Base-by-base conservation (phyloP, 2,797 vertebrate genomes). In the Sebastes taczanowskii region DNA sequence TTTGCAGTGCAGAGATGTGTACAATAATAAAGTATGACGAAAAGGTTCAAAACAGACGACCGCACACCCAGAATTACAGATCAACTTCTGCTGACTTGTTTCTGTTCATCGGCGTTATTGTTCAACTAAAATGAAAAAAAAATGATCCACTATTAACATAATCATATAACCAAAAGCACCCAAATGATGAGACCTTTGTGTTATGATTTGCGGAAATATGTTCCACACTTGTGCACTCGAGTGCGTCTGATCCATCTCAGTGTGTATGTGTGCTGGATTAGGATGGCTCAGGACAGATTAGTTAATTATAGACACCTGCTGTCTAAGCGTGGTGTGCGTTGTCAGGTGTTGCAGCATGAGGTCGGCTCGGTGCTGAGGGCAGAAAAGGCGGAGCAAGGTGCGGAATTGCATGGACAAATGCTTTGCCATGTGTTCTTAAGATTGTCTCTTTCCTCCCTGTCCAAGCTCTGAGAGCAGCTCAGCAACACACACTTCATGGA, bases 261-360 rank as follows among this genome's bases (percentile, higher is more conserved):
- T 89, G 82, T 91, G 85, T 90, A 86, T 93, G 90, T 91, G 89
- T 86, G 78, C 86, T 91, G 91, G 95, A 95, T 96, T 96, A 96
- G 91, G 62, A 79, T 78, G 91, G 94, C 94, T 96, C 91, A 95
- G 91, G 82, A 94, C 94, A 96, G 95, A 95, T 96, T 95, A 96
- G 95, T 85, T 96, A 95, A 96, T 96, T 96, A 96, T 96, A 96
- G 95, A 92, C 91, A 93, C 93, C 89, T 92, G 91, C 94, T 91
- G 93, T 94, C 92, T 95, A 94, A 94, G 93, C 91, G 81, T 91
- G 89, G 88, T 71, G 86, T 90, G 89, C 88, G 86, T 91, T 93
- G 94, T 95, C 95, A 96, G 94, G 94, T 95, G 95, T 93, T 94
- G 91, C 77, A 77, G 88, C 93, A 92, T 91, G 92, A 95, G 93